Evolutionary conservation across 2,888 invertebrate genomes (phyloP), one percentile per base, ranked within the genome.

Genomic region (Cataglyphis rosenhaueri): DNA sequence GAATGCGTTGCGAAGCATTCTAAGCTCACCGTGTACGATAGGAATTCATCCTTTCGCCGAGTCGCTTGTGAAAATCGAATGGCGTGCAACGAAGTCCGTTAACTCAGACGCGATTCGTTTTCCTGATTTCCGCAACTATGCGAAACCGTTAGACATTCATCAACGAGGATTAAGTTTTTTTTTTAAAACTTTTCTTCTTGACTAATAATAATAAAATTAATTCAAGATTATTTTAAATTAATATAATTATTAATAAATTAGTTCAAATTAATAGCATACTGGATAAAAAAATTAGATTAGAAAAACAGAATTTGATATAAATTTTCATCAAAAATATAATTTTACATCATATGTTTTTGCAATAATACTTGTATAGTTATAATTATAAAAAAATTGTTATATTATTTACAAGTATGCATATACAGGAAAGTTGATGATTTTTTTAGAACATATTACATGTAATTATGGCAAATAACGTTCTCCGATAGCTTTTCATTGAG

Each of bases 1-100:
- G 74, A 66, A 65, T 38, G 62, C 70, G 21, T 79, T 64, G n/a
- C 75, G 35, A 44, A 35, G 84, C 55, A 55, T 48, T 62, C 71
- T 79, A 87, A 82, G 59, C 25, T 71, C 75, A 52, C 81, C 79
- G 78, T 41, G 65, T 74, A 65, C 68, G 76, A 55, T 70, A 74
- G 79, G 88, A 87, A 87, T 87, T 83, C 70, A 87, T 81, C 71
- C 84, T 75, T 68, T 66, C 73, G 76, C 68, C 75, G 68, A 62
- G 79, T 55, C 66, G 78, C 83, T 81, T 85, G 70, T 76, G 83
- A 74, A 83, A 87, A 84, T 59, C 65, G 25, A 64, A 38, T n/a
- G 25, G 73, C 21, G 38, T 62, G 79, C 41, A 62, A 55, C 59
- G 78, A 71, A 71, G 18, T 29, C 78, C 73, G 78, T 79, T 79